These are phyloP conservation scores for Nautilus pompilius DNA, from an alignment of 1,140 invertebrate genomes.

Conservation along the genomic window DNA sequence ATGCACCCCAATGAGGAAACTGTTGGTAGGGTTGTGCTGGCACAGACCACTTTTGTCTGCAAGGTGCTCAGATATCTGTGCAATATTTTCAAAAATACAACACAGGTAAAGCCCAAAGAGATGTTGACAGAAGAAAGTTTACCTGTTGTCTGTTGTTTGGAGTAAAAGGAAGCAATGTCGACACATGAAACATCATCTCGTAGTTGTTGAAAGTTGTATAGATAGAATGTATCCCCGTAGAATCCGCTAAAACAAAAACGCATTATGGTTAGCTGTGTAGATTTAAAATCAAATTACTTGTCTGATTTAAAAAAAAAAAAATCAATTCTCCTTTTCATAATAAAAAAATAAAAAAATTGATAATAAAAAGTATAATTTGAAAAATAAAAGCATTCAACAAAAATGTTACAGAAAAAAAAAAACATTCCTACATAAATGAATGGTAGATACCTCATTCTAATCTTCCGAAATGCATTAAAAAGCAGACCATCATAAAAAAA, in stretches of 20 bases:
- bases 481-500: too few species aligned
- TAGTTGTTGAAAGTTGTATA: conserved; percentile 86
- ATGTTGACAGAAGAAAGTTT: conserved; percentile 11
- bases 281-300: neutral
- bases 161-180: conserved; percentile 81
- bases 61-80: too few species aligned
- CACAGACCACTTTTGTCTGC: too few species aligned
- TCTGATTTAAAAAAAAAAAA: neutral
- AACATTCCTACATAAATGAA: too few species aligned
- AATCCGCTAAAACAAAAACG: conserved; percentile 66
- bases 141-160: conserved; percentile 65
- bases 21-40: too few species aligned
- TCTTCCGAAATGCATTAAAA: too few species aligned
- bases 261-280: neutral
- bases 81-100: too few species aligned
- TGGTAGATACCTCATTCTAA: too few species aligned
- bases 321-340: neutral
- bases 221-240: conserved; percentile 82
- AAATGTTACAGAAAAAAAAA: neutral
- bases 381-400: neutral
- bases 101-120: too few species aligned
- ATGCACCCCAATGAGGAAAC: too few species aligned
- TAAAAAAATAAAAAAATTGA: neutral
- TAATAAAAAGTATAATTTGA: neutral
- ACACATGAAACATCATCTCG: conserved; percentile 90